Evolutionary conservation across 2,888 invertebrate genomes (phyloP), one percentile per base, ranked within the genome.

Genomic region (Pheosia gnoma): DNA sequence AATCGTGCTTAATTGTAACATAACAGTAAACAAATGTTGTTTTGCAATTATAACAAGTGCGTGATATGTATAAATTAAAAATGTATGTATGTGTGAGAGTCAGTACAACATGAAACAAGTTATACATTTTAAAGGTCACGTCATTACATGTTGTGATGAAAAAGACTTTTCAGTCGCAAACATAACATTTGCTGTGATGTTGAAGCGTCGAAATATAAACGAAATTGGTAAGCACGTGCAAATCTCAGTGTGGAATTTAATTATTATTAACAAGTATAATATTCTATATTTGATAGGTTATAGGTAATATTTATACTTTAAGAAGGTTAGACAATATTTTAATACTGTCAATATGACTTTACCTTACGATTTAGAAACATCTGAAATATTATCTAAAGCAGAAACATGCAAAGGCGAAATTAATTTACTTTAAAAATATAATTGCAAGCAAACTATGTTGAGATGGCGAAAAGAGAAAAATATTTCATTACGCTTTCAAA

Each of bases 391-490:
- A 68, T 71, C 63, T 64, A 73, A 85, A 83, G 82, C 83, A 74
- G 69, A 78, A 75, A 76, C 88, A 87, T 89, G 88, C 88, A 82
- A 65, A 81, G 76, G 83, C 83, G 71, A 79, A 76, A 75, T 68
- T 65, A 70, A 67, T 63, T 71, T 65, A 72, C 74, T 74, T 60
- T 61, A 41, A 71, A 72, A 70, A 70, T 68, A 75, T 74, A 69
- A 80, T 80, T 83, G 87, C 87, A 89, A 88, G 88, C 88, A 78
- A 77, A 81, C 86, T 86, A 85, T 80, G 73, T 85, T 81, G 76
- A 79, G 69, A 75, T 58, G 79, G 79, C 80, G 80, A 82, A 85
- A 81, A 80, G 79, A 81, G 63, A 82, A 81, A 71, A 72, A 71
- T 59, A 25, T 49, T 39, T 0, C 38, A 39, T 8, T 60, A 57